Conservation (phyloP, 2,113 vertebrate species). For the Dromiciops gliroides region DNA sequence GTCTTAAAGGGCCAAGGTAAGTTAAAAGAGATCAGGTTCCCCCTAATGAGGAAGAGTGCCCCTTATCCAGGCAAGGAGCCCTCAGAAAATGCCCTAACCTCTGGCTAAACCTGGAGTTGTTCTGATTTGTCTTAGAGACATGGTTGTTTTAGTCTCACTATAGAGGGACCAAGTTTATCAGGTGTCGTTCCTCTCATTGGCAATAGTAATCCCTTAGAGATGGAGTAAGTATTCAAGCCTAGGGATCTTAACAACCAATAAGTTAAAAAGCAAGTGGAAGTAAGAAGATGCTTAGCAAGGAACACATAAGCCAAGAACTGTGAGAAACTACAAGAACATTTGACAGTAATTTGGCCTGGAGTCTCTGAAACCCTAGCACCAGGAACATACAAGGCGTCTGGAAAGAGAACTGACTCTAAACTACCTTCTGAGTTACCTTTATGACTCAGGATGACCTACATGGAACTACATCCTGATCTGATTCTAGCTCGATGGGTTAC, state of each 20-base stretch:
- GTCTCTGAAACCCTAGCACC: background rate
- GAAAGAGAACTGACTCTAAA: background rate
- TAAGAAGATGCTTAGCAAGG: background rate
- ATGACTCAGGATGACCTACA: background rate
- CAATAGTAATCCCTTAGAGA: background rate
- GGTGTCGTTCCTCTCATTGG: background rate
- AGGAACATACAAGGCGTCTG: accelerated
- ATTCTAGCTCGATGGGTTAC: background rate
- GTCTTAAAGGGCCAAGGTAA: background rate
- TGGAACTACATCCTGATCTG: background rate
- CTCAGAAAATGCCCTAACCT: background rate
- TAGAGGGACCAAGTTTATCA: background rate
- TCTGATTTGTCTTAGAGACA: background rate
- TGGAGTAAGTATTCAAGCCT: background rate
- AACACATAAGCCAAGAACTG: background rate
- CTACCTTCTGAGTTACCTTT: background rate
- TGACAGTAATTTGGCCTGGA: background rate
- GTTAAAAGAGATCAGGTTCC: background rate
- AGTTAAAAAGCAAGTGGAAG: background rate
- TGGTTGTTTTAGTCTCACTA: background rate
- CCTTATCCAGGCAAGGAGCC: background rate
- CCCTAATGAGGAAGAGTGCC: too few relatives aligned
- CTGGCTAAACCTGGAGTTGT: background rate
- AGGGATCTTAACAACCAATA: background rate
- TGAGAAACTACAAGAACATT: background rate